Base-by-base conservation (phyloP, 2,797 vertebrate species). In the Poecilia wingei region DNA sequence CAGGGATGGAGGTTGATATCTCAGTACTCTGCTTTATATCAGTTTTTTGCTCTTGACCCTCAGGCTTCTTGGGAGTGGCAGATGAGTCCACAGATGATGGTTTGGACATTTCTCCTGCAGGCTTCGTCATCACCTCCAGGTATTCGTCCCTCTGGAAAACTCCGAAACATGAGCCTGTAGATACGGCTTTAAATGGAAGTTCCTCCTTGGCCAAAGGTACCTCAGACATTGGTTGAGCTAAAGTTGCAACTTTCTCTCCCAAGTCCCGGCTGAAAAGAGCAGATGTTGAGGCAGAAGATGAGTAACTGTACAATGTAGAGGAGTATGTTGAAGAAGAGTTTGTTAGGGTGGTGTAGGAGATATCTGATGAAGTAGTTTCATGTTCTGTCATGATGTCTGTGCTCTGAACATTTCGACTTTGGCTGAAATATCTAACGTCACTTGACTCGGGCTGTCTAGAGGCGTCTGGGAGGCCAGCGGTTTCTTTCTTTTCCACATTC, bases 121-220 rank as follows among this genome's bases (percentile, higher is more conserved):
- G 92, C 92, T 94, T 96, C 25, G 95, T 92, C 20, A 96, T 96
- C 73, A 98, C 97, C 86, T 99, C 97, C 90, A 99, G 92, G 89
- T 98, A 98, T 80, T 98, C 97, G 36, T 98, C 96, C 88, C 95
- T 96, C 73, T 94, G 89, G 79, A 94, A 89, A 68, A 94, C 93
- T 80, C 90, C 93, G 91, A 94, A 94, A 82, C 81, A 92, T 89
- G 93, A 91, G 92, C 89, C 87, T 45, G 96, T 81, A 79, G 91
- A 88, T 61, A 92, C 92, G 77, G 93, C 88, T 5, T 86, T 81
- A 77, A 95, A 90, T 20, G 95, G 93, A 72, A 90, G 86, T 74
- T 96, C 95, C 46, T 95, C 94, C 88, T 95, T 94, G 53, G 86
- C 89, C 59, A 95, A 91, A 79, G 94, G 79, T 73, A 82, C 84